Evolutionary conservation across 2,113 vertebrate genomes (phyloP).

Genomic region (Malurus alboscapulatus): DNA sequence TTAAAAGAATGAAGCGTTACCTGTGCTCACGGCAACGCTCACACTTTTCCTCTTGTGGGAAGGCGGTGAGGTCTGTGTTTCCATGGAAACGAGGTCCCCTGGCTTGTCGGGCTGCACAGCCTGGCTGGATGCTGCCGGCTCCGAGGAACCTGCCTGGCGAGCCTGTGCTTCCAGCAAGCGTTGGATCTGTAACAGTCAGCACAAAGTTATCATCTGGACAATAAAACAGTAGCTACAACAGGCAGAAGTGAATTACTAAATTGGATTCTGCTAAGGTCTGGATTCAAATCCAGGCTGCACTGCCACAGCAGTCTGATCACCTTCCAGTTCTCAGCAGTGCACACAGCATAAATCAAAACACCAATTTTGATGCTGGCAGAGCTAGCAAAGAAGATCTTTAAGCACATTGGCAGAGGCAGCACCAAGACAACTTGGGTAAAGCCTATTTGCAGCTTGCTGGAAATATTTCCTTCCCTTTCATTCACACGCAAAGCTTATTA

Average conservation of each 20-base stretch:
- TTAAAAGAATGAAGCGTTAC: slow-evolving; percentile 57
- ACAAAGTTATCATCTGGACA: neutral
- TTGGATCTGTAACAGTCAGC: slow-evolving; percentile 80
- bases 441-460: neutral
- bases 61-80: slow-evolving; percentile 47
- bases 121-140: neutral
- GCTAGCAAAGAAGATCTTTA: neutral
- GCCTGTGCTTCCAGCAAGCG: slow-evolving; percentile 88
- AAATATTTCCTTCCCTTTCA: slow-evolving; percentile 5
- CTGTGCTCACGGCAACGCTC: slow-evolving; percentile 93
- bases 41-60: slow-evolving; percentile 70
- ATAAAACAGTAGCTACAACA: neutral
- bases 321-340: neutral
- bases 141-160: slow-evolving; percentile 35
- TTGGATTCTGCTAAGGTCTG: neutral
- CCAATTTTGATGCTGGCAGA: neutral
- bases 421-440: neutral
- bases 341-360: neutral
- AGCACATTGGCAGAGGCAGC: neutral
- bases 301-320: neutral
- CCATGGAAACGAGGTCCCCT: slow-evolving; percentile 67
- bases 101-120: neutral
- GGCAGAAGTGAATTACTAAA: neutral
- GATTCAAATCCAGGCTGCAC: neutral
- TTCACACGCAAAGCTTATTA: neutral